Base-by-base conservation (phyloP, 2,888 invertebrate genomes). In the Sericinus montela region DNA sequence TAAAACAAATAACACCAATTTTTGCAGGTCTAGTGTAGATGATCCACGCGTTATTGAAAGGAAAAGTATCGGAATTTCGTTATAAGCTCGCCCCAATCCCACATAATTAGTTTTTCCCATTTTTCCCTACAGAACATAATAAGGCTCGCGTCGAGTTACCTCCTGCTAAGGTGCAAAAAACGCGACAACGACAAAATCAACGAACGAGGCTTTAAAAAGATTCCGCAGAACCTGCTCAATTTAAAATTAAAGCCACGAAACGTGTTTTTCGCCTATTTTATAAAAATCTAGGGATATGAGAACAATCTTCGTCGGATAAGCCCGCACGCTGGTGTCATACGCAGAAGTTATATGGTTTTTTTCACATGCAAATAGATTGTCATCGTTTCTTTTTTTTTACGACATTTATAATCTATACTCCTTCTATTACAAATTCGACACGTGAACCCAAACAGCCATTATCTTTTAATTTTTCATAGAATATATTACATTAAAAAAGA, bases 221-320 rank as follows among this genome's bases (percentile, higher is more conserved):
- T 82, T 81, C 72, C 78, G 74, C 77, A 78, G 79, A 85, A 87
- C 80, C 87, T 73, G 81, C 85, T 86, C 87, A 88, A 88, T 89
- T 88, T 88, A 87, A 89, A 89, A 88, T 88, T 86, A 88, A 88
- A 89, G 87, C 88, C 88, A 86, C 80, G 80, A 87, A 88, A 89
- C 88, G 88, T 89, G 88, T 88, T 88, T 85, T 87, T 86, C 84
- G 80, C 76, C 71, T 84, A 85, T 86, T 87, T 87, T 87, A 84
- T 87, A 88, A 87, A 88, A 88, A 83, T 85, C 80, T 75, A 69
- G 76, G 83, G 80, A 83, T 87, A 80, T 80, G 72, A 57, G 80
- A 76, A 82, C 85, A 86, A 87, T 88, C 87, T 88, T 86, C 81
- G 74, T 64, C 63, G 80, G 82, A 76, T 83, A 80, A 83, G 68